Base-by-base conservation (phyloP, 2,113 vertebrate species). In the Eonycteris spelaea region DNA sequence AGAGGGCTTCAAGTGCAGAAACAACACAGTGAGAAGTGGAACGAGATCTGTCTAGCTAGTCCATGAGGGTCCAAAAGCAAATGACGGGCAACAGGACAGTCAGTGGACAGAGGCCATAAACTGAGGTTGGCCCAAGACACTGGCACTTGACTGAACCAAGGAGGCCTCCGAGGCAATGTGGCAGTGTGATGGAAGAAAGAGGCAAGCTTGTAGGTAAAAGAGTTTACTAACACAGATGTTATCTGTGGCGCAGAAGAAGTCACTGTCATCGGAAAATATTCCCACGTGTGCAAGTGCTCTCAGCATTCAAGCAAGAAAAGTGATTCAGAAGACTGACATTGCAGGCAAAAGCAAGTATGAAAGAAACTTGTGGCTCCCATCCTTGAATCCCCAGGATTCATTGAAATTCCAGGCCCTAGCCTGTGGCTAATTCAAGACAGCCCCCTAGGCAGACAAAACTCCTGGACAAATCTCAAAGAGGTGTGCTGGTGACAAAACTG, bases 231-330 rank as follows among this genome's bases (percentile, higher is more conserved):
- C 35, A 63, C 75, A 90, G 96, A 92, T 91, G 73, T 75, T 91
- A 95, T 97, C 94, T 30, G 2, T 16, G 5, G 9, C 11, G 19
- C 57, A 94, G 91, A 87, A 88, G 86, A 87, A 88, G 86, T 71
- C 53, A 14, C 79, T 70, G 90, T 90, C 95, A 84, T 94, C 95
- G 93, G 91, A 97, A 96, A 94, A 94, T 55, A 71, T 78, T 79
- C 91, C 88, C 91, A 79, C 71, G 30, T 45, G 53, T 51, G 55
- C 82, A 38, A 83, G 57, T 40, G 71, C 70, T 90, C 45, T 75
- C 8, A 3, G 57, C 22, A 35, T 59, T 63, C 74, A 33, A 61
- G 83, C 26, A 33, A 67, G 70, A 93, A 55, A 67, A 51, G 74
- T 43, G 6, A 90, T 55, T 94, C 51, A 59, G 92, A 75, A 77